Evolutionary conservation across 2,113 vertebrate genomes (phyloP).

Genomic region (Nettapus auritus): DNA sequence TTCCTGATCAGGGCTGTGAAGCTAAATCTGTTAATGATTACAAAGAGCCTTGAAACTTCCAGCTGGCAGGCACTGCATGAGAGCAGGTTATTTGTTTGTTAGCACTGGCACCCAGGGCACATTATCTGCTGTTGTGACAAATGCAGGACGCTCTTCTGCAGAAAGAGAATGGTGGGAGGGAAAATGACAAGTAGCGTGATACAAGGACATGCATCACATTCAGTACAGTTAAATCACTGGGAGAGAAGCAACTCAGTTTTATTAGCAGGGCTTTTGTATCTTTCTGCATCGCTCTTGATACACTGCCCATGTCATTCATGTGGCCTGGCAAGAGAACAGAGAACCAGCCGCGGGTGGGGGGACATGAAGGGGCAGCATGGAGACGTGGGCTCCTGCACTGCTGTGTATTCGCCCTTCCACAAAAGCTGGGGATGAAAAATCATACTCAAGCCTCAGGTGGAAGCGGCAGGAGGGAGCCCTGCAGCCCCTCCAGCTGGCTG

Average conservation of each 20-base stretch:
- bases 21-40: background rate
- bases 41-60: background rate
- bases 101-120: background rate
- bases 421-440: rapidly evolving
- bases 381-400: background rate
- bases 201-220: background rate
- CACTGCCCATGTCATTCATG: rapidly evolving
- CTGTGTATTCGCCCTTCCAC: background rate
- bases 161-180: background rate
- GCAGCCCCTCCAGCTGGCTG: background rate
- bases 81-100: background rate
- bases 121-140: background rate
- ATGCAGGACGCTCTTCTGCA: background rate
- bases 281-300: background rate
- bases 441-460: background rate
- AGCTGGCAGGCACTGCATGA: background rate
- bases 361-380: rapidly evolving
- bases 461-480: background rate
- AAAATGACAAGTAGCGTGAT: background rate
- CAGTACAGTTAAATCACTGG: background rate
- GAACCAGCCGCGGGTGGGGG: rapidly evolving
- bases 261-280: background rate
- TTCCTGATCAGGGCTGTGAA: background rate
- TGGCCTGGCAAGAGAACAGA: background rate
- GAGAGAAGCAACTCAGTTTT: background rate